Conservation (phyloP, 2,113 vertebrate genomes). For the Tragulus kanchil region DNA sequence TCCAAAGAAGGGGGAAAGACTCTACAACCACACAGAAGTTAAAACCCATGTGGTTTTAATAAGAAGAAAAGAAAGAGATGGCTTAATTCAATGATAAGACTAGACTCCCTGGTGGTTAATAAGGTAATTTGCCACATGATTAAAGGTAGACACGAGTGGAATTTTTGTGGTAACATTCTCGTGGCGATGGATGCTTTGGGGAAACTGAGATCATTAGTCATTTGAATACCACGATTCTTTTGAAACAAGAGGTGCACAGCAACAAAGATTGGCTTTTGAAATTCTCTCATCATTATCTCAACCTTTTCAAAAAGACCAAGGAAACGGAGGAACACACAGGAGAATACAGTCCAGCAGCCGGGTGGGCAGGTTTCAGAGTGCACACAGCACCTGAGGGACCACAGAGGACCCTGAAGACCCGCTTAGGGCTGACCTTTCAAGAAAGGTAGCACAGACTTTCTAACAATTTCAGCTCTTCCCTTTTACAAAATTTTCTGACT, state of each 20-base stretch:
- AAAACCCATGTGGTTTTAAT: slow-evolving; percentile 83
- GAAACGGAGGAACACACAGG: background rate
- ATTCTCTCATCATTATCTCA: background rate
- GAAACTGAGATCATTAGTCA: background rate
- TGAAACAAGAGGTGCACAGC: slow-evolving; percentile 10
- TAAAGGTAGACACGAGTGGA: slow-evolving; percentile 75
- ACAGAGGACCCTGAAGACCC: background rate
- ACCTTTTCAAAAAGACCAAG: background rate
- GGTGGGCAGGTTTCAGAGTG: background rate
- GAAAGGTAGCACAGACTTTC: slow-evolving; percentile 16
- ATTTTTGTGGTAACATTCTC: slow-evolving; percentile 62
- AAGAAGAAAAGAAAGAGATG: slow-evolving; percentile 76
- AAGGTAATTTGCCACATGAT: slow-evolving; percentile 77
- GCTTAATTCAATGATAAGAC: slow-evolving; percentile 84
- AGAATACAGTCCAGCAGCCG: background rate
- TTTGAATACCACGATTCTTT: slow-evolving; percentile 7
- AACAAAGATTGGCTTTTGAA: background rate
- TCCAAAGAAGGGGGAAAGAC: slow-evolving; percentile 38
- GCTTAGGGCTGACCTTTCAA: background rate
- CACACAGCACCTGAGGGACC: background rate
- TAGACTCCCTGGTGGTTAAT: slow-evolving; percentile 72
- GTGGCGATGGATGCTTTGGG: slow-evolving; percentile 24
- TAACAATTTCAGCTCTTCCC: background rate
- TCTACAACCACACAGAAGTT: slow-evolving; percentile 78
- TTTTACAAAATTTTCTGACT: slow-evolving; percentile 33